Base-by-base conservation (phyloP, 2,113 vertebrate species). In the Neogale vison region DNA sequence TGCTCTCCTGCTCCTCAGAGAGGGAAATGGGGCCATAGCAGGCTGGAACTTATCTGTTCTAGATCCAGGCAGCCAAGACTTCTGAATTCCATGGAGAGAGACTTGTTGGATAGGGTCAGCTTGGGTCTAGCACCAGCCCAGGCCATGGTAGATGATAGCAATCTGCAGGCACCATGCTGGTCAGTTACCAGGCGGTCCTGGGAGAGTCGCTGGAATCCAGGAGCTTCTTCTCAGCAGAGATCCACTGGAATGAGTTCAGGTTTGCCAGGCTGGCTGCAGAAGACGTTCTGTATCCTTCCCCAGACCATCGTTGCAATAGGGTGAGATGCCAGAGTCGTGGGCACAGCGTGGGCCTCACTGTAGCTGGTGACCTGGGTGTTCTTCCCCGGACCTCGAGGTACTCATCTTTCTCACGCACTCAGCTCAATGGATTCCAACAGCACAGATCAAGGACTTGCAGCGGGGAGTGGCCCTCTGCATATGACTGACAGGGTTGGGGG, bases 371-470 rank as follows among this genome's bases (percentile, higher is more conserved):
- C 21, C 2, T 11, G 39, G n/a, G 8, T 2, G 21, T 42, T 39
- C n/a, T 0, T 1, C 1, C n/a, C 29, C 42, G 2, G 0, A 4
- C 1, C 3, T 67, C 4, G 1, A 0, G 42, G 34, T 26, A 7
- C 29, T 65, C 29, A 1, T 12, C 42, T n/a, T 31, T 69, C 57
- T 71, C 2, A 0, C 21, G 10, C 13, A 10, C 59, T 82, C 36
- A 20, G 29, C 15, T 18, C 3, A 23, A 71, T 77, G 63, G 55
- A 20, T 20, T 47, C 59, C 29, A 55, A 14, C 20, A 11, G 29
- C 17, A 45, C 13, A 24, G 39, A 29, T 45, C 1, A 1, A 9
- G 14, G 42, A 47, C 42, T 76, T 4, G 1, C 26, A 26, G 24
- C 13, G 0, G 63, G 13, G 63, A 31, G 29, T 31, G 63, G 72